These are phyloP conservation scores for Eremophila alpestris DNA, from an alignment of 2,797 vertebrate species.

Conservation along the genomic window DNA sequence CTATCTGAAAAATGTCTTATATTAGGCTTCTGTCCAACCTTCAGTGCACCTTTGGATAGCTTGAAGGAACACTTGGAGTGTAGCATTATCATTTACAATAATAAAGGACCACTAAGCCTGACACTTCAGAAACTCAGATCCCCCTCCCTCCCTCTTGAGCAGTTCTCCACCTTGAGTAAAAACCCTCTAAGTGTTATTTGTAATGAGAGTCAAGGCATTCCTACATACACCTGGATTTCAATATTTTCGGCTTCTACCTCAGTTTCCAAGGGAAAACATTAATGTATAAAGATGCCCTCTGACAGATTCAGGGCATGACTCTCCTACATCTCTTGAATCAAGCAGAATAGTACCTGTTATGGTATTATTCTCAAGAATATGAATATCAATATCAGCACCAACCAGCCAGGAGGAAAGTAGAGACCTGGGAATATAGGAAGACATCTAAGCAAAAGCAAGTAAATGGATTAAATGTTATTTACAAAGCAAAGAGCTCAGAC, in stretches of 20 bases:
- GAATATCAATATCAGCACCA: not conserved
- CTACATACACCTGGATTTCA: not conserved
- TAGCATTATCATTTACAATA: not conserved
- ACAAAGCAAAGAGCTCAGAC: not conserved
- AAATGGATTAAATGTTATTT: not conserved
- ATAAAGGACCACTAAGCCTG: not conserved
- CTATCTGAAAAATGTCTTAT: not conserved
- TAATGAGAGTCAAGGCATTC: not conserved
- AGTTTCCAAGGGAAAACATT: not conserved
- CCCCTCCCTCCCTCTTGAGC: not conserved
- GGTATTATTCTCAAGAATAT: not conserved
- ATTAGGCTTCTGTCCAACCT: not conserved
- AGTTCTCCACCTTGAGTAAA: not conserved
- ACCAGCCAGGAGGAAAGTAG: not conserved
- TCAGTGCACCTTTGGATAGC: not conserved
- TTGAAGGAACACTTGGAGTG: not conserved
- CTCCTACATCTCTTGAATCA: not conserved
- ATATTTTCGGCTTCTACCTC: not conserved
- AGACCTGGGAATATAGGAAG: not conserved
- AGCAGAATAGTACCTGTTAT: not conserved
- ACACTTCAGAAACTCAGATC: not conserved
- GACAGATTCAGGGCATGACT: not conserved
- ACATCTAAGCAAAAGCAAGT: not conserved
- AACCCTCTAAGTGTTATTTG: not conserved
- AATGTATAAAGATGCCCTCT: not conserved